Conservation (phyloP, 2,888 invertebrate species). For the Heliothis peltigera region DNA sequence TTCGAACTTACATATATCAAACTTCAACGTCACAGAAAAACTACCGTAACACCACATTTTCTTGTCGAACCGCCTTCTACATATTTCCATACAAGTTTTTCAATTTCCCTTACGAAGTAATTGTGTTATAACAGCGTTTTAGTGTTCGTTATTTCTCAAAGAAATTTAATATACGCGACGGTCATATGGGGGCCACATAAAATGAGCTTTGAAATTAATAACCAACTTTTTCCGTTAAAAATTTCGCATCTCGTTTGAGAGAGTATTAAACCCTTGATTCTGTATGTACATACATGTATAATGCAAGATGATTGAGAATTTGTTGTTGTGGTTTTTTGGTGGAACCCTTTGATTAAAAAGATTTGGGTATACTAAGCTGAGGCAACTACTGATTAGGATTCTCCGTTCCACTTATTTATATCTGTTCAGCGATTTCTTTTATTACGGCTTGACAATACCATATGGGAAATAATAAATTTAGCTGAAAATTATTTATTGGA, state of each 20-base stretch:
- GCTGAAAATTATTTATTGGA: too few species aligned
- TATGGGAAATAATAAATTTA: too few species aligned
- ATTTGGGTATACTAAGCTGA: too few species aligned
- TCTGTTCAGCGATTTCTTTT: too few species aligned
- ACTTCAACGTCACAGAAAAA: slow-evolving; percentile 11
- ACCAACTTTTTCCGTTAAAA: slow-evolving; percentile 62
- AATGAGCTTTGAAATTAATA: slow-evolving; percentile 62
- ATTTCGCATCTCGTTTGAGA: slow-evolving; percentile 31
- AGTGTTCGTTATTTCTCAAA: slow-evolving; percentile 60
- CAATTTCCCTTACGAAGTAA: slow-evolving; percentile 57
- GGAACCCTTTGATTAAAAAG: background rate
- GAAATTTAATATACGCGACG: slow-evolving; percentile 64
- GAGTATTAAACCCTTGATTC: slow-evolving; percentile 22
- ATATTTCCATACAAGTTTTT: slow-evolving; percentile 59
- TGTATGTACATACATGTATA: slow-evolving; percentile 30
- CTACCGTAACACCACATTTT: slow-evolving; percentile 24
- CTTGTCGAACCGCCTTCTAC: slow-evolving; percentile 43
- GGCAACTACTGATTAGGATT: too few species aligned
- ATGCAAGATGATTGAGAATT: slow-evolving; percentile 14
- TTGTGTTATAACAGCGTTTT: slow-evolving; percentile 59
- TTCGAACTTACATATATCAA: too few species aligned
- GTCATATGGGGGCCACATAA: slow-evolving; percentile 63
- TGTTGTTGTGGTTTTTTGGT: background rate
- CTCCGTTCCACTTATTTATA: too few species aligned
- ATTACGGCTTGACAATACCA: too few species aligned